Evolutionary conservation across 1,140 invertebrate genomes (phyloP), one percentile per base, ranked within the genome.

Genomic region (Trypoxylus dichotomus): DNA sequence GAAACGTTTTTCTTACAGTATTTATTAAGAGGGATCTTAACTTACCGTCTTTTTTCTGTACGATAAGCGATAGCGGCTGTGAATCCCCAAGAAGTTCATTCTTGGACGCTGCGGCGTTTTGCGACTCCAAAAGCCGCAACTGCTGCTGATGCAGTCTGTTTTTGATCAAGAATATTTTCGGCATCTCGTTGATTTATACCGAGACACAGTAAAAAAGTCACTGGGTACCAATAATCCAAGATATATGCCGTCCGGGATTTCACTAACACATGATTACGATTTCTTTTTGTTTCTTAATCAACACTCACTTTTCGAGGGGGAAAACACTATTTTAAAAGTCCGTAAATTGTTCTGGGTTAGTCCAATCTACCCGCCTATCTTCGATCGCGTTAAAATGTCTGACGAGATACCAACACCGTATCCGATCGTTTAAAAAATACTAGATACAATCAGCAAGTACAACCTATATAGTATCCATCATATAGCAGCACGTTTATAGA

Each of bases 161-260:
- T 87, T 95, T 96, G 82, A 96, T 94, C 79, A 95, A 86, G 86
- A 95, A 96, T 85, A 96, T 95, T 89, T 96, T 96, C 88, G 94
- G 94, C 95, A 96, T 96, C 83, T 89, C 90, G 82, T 13, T 3
- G 60, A 6, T 43, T 42, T 74, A n/a, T n/a, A 6, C 47, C 47
- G 11, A 25, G 37, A 19, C 63, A 24, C n/a, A 43, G 27, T 41
- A 74, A 37, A n/a, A 76, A 60, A 47, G 41, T 75, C 27, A 75
- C 74, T 24, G 15, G 24, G 32, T 54, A 15, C 11, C 10, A 68
- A 68, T 68, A 68, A 68, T 68, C 60, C 60, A 68, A 68, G 24
- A 68, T 24, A 68, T 24, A 68, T 13, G 21, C 2, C 21, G 27
- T 24, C 1, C 15, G 47, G 15, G 19, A 19, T 19, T n/a, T n/a